Conservation (phyloP, 1,140 invertebrate genomes). For the Drosophila rhopaloa region DNA sequence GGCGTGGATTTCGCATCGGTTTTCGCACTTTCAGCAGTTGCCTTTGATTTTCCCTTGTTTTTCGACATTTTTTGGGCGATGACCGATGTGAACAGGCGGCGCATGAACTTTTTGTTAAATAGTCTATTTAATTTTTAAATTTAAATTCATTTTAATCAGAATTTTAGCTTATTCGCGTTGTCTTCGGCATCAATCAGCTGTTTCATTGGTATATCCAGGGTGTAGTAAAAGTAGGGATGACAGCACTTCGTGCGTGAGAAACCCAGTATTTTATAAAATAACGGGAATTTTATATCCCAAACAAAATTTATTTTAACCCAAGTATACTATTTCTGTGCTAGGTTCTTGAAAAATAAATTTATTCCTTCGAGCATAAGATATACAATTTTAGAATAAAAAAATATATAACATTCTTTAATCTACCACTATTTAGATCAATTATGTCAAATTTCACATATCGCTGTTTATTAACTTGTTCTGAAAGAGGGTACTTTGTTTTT, state of each 20-base stretch:
- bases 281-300: background rate
- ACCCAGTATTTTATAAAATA: background rate
- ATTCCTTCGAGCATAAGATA: too few species aligned
- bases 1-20: constrained; percentile 15
- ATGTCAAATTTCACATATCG: too few species aligned
- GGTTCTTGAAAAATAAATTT: too few species aligned
- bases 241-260: background rate
- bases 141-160: constrained; percentile 1
- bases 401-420: too few species aligned
- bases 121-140: constrained; percentile 4
- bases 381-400: too few species aligned
- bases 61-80: constrained; percentile 68
- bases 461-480: too few species aligned
- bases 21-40: constrained; percentile 10
- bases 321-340: too few species aligned
- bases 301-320: background rate
- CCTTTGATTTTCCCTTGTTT: constrained; percentile 68
- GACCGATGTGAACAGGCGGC: constrained; percentile 44
- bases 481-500: too few species aligned
- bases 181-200: constrained; percentile 36
- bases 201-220: background rate
- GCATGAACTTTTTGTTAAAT: constrained; percentile 40
- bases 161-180: background rate
- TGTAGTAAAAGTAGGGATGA: constrained; percentile 1
- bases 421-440: too few species aligned